Conservation (phyloP, 2,888 invertebrate species). For the Agrochola circellaris region DNA sequence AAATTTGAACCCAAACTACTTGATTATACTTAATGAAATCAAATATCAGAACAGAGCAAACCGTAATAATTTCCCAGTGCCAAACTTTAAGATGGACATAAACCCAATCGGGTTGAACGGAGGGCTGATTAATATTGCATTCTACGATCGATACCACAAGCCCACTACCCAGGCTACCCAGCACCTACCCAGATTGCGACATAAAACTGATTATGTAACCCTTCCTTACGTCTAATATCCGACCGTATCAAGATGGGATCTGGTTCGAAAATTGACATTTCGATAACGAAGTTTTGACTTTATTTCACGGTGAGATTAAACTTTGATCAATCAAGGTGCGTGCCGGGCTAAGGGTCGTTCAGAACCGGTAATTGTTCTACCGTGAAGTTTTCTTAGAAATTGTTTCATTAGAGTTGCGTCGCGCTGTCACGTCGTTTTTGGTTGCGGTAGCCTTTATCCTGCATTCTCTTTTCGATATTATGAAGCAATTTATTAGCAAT, state of each 20-base stretch:
- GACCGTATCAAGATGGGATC: constrained; percentile 40
- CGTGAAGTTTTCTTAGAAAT: no score
- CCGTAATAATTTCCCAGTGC: constrained; percentile 19
- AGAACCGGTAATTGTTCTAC: no score
- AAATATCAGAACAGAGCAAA: constrained; percentile 11
- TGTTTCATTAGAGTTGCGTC: no score
- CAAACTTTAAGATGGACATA: constrained; percentile 42
- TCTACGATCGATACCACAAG: constrained; percentile 62
- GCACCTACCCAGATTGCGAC: constrained; percentile 56
- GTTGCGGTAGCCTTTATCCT: no score
- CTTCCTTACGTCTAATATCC: constrained; percentile 66
- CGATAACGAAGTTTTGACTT: constrained; percentile 56
- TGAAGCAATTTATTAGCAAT: no score
- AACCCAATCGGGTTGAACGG: constrained; percentile 38
- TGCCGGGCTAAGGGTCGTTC: not conserved
- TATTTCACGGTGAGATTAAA: constrained; percentile 42
- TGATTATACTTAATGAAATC: no score
- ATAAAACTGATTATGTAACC: constrained; percentile 72
- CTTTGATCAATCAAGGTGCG: constrained; percentile 27
- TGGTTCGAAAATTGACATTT: constrained; percentile 57
- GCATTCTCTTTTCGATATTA: no score
- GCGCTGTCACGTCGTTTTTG: no score
- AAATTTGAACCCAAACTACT: not conserved
- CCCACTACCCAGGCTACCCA: constrained; percentile 18
- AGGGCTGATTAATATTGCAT: constrained; percentile 72